Evolutionary conservation across 2,888 invertebrate species (phyloP), one percentile per base, ranked within the genome.

Genomic region (Petrolisthes cinctipes): DNA sequence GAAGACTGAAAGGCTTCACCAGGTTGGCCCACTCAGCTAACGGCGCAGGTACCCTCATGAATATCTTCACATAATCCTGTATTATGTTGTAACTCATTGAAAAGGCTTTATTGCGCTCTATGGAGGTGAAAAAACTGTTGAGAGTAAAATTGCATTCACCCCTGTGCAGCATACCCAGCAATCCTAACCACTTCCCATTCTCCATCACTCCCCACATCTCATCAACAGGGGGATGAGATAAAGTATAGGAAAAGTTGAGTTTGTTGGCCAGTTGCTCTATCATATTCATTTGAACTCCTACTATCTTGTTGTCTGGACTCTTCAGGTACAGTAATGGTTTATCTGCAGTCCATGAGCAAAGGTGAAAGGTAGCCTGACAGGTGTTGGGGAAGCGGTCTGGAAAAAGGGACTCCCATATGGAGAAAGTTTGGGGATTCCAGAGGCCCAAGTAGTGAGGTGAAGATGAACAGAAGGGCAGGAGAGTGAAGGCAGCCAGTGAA

Each of bases 221-320:
- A 57, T 20, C 56, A 20, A 23, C 4, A 7, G 71, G 20, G 1
- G 14, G 6, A n/a, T 9, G 23, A 11, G 37, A 61, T 6, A 81
- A 37, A 61, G 9, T 20, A 23, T 37, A 81, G 7, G 81, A 61
- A 51, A 81, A 81, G 81, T 81, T 81, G 57, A 81, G 81, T 6
- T 4, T 61, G 14, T 11, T 5, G 7, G 81, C 57, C 66, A 81
- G 37, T 1, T 3, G 5, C 14, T 71, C 20, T 71, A 71, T 17
- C 4, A 20, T 20, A 17, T 4, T 17, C 71, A 71, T 20, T 20
- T 4, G 20, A 17, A 71, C n/a, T 20, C 71, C 71, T n/a, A 7
- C 71, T n/a, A 7, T 71, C n/a, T 71, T 14, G 71, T n/a, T 20
- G 14, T 14, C n/a, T n/a, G 14, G n/a, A n/a, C 20, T 20, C 11